Evolutionary conservation across 2,797 vertebrate genomes (phyloP), one percentile per base, ranked within the genome.

Genomic region (Acridotheres tristis): DNA sequence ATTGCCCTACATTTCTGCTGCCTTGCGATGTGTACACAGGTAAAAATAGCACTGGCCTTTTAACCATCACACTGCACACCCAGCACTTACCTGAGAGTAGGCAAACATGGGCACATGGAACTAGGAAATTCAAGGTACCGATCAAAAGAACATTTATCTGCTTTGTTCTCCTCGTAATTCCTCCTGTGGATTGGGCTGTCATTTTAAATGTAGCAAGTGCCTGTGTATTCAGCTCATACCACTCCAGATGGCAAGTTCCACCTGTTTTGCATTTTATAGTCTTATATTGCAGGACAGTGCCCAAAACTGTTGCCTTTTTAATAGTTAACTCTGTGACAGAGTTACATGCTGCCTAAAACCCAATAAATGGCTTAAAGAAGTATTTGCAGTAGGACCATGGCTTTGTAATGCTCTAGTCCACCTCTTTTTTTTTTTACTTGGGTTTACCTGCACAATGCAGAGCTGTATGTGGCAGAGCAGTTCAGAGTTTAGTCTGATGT

Each of bases 21-120:
- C 87, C 42, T 78, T 84, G 83, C 74, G 55, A 38, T 86, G 92
- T 90, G 90, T 94, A 72, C 85, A 34, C 0, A 3, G 59, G 80
- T 94, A 89, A 93, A 94, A 96, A 94, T 94, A 96, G 54, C 53
- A 2, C 36, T 58, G 50, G 67, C 77, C 77, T 94, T 95, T 95
- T 82, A 90, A 47, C 77, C 12, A 1, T 71, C 77, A 58, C 61
- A 27, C 48, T 63, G 67, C 78, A 61, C 57, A 57, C 57, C 3
- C 13, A 89, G 63, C 71, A 48, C 61, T 86, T 91, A 94, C 83
- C 88, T 94, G 94, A 67, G 7, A 82, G 74, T 2, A 67, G 54
- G 85, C 88, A 95, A 94, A 94, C 88, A 90, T 11, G 4, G 2
- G 50, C 3, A 1, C 85, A 87, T 9, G 19, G 62, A 66, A 53